These are phyloP conservation scores for Fistularia commersonii DNA, from an alignment of 2,797 vertebrate genomes.

Conservation along the genomic window DNA sequence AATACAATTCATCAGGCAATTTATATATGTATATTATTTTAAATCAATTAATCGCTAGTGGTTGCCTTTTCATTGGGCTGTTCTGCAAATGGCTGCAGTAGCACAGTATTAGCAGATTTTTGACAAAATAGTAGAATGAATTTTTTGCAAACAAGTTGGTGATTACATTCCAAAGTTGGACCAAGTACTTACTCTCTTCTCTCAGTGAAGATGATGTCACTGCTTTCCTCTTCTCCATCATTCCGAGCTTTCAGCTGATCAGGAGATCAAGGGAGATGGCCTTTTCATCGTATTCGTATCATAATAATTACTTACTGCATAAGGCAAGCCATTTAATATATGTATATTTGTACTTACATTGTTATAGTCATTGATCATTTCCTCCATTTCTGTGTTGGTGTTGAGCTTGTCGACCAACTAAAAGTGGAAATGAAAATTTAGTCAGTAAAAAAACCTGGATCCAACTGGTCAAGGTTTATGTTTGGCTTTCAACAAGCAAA, in stretches of 20 bases:
- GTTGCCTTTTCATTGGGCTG: too few relatives aligned
- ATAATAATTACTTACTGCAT: background rate
- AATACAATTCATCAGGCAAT: too few relatives aligned
- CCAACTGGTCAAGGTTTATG: background rate
- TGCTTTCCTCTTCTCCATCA: slow-evolving; percentile 83
- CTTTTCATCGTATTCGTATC: background rate
- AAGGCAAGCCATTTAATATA: background rate
- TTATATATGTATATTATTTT: too few relatives aligned
- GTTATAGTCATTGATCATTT: slow-evolving; percentile 87
- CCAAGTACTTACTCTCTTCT: slow-evolving; percentile 86
- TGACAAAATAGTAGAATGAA: background rate
- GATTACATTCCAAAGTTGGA: too few relatives aligned
- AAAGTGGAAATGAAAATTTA: slow-evolving; percentile 35
- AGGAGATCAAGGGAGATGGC: background rate
- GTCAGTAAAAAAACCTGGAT: background rate
- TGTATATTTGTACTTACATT: slow-evolving; percentile 70
- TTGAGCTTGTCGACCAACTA: slow-evolving; percentile 96
- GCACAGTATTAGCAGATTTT: background rate
- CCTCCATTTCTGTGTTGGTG: slow-evolving; percentile 90
- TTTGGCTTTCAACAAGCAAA: too few relatives aligned
- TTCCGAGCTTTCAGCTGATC: slow-evolving; percentile 89
- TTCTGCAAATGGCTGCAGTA: too few relatives aligned
- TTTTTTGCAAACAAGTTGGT: background rate
- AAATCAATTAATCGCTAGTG: too few relatives aligned
- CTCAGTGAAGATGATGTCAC: slow-evolving; percentile 92